Conservation (phyloP, 2,797 vertebrate genomes). For the Pangasius larnaudii region DNA sequence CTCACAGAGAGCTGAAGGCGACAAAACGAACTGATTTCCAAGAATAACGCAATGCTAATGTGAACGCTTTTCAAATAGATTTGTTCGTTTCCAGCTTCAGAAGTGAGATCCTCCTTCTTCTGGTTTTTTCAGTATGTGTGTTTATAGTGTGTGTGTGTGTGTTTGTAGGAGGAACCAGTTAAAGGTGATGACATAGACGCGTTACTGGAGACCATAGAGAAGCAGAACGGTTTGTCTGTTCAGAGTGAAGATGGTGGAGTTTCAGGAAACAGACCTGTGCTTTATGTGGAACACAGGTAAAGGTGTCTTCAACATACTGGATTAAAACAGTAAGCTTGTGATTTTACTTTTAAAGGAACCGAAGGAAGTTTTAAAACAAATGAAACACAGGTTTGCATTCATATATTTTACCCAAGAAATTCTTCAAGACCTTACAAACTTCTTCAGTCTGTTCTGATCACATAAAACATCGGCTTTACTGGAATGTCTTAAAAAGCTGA, state of each 20-base stretch:
- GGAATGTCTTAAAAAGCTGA: background rate
- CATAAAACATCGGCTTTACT: background rate
- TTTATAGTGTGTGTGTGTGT: background rate
- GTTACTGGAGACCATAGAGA: constrained; percentile 85
- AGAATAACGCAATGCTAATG: background rate
- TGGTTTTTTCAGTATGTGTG: constrained; percentile 31
- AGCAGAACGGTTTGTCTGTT: constrained; percentile 69
- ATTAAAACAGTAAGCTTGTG: no score
- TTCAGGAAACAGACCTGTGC: constrained; percentile 76
- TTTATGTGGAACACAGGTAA: constrained; percentile 94
- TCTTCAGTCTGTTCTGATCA: background rate
- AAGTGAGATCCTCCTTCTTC: background rate
- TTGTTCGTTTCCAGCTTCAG: background rate
- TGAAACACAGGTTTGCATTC: background rate
- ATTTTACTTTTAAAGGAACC: background rate
- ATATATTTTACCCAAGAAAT: background rate
- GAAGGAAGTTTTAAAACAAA: background rate
- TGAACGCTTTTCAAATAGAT: background rate
- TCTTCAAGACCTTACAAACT: background rate
- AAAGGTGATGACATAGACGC: constrained; percentile 85
- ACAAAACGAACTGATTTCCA: background rate
- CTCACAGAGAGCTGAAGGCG: background rate
- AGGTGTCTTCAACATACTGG: no score
- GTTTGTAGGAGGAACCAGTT: constrained; percentile 66
- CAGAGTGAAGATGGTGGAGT: constrained; percentile 71